Conservation (phyloP, 2,113 vertebrate genomes). For the Clinocottus analis region DNA sequence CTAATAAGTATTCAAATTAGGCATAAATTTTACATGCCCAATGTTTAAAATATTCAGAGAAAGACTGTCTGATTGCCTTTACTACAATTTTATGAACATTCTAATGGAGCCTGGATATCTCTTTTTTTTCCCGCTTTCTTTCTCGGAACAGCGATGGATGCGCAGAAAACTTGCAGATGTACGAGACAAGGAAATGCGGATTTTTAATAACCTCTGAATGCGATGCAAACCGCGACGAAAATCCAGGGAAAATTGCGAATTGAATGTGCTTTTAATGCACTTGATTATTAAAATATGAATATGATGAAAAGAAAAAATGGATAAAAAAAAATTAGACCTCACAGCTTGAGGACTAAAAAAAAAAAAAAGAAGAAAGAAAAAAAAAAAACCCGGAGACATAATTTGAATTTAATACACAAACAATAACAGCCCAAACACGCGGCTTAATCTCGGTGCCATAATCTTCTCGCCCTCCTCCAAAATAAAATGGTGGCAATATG, state of each 20-base stretch:
- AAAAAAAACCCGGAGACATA: not conserved
- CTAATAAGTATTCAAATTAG: conserved; percentile 99
- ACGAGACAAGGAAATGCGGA: conserved; percentile 64
- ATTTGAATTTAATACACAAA: conserved; percentile 42
- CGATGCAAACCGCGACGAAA: conserved; percentile 59
- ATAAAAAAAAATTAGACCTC: not conserved
- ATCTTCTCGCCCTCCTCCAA: conserved; percentile 36
- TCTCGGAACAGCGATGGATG: conserved; percentile 77
- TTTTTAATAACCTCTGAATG: conserved; percentile 75
- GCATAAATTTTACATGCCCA: conserved; percentile 99
- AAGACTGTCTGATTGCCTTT: conserved; percentile 95
- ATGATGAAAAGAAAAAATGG: not conserved
- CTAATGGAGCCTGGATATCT: conserved; percentile 83
- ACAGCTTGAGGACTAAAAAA: not conserved
- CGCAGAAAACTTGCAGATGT: conserved; percentile 78
- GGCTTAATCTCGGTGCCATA: conserved; percentile 32
- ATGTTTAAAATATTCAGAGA: conserved; percentile 99
- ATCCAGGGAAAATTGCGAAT: conserved; percentile 57
- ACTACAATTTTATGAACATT: conserved; percentile 95
- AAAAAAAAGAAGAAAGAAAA: not conserved
- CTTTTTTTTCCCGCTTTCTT: conserved; percentile 52
- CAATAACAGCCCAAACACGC: conserved; percentile 11
- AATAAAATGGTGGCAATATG: conserved; percentile 51
- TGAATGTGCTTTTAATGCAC: conserved; percentile 20
- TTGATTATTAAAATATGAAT: conserved; percentile 32